Evolutionary conservation across 2,113 vertebrate genomes (phyloP).

Genomic region (Lycaon pictus): DNA sequence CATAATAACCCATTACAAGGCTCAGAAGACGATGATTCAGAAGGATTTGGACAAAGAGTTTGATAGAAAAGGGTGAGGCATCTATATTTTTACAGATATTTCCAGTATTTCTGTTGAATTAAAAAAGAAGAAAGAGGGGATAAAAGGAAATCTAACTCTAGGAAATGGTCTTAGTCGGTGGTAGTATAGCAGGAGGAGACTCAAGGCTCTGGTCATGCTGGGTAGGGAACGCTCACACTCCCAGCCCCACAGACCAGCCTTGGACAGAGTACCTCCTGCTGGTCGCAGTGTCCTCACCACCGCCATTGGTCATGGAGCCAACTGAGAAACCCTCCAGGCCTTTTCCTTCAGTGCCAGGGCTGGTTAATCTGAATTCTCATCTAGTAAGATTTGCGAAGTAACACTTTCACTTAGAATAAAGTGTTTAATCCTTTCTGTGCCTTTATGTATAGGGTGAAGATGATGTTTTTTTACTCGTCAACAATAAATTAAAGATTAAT

Average conservation of each 20-base stretch:
- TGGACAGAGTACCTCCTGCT: background rate
- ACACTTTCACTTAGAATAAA: background rate
- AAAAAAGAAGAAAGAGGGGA: background rate
- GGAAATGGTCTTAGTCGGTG: background rate
- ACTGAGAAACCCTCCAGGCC: background rate
- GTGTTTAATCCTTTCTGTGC: background rate
- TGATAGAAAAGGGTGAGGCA: conserved; percentile 83
- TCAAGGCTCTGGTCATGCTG: background rate
- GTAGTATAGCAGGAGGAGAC: fast-evolving
- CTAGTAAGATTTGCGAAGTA: background rate
- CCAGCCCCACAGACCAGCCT: background rate
- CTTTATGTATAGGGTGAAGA: background rate
- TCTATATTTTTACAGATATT: background rate
- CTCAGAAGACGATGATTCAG: conserved; percentile 90
- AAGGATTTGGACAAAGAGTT: conserved; percentile 85
- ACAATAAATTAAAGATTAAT: background rate
- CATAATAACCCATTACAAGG: conserved; percentile 93
- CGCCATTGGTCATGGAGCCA: background rate
- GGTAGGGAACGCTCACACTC: background rate
- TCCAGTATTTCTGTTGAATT: background rate
- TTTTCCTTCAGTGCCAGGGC: background rate
- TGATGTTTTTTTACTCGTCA: background rate
- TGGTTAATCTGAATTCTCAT: background rate
- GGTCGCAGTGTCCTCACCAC: fast-evolving
- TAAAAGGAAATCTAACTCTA: background rate